Percentiles rank a stretch among this genome's conserved stretches.
Evolutionary conservation across 2,113 vertebrate species (phyloP).

Genomic region (Trogon surrucura): DNA sequence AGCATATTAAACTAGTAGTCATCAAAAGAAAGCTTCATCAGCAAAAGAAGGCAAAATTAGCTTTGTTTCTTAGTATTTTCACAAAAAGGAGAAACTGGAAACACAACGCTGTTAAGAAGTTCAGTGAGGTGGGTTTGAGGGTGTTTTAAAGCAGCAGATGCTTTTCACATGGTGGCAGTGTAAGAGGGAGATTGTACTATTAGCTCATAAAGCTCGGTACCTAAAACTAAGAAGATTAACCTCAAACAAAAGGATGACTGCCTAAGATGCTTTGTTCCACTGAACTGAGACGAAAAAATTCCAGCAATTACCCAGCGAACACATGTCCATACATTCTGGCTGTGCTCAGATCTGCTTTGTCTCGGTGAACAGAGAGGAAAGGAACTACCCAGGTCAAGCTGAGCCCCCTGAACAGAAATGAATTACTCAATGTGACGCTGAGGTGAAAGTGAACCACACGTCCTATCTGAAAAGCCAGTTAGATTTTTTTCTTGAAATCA

Average conservation of each 20-base stretch:
- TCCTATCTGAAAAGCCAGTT: not conserved
- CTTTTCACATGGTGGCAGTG: not conserved
- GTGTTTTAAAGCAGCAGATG: not conserved
- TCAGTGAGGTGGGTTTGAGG: not conserved
- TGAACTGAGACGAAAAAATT: rapidly evolving
- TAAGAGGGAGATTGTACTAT: not conserved
- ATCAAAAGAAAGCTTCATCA: not conserved
- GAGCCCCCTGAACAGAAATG: not conserved
- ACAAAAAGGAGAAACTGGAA: not conserved
- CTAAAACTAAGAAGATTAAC: not conserved
- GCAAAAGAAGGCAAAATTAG: not conserved
- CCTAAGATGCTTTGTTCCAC: not conserved
- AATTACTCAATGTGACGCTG: not conserved
- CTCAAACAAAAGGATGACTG: not conserved
- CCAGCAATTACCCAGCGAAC: not conserved
- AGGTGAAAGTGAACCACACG: not conserved
- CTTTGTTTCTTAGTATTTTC: not conserved
- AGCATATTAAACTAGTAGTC: not conserved
- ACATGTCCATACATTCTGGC: rapidly evolving
- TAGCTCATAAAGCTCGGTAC: not conserved
- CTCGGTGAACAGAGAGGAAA: not conserved
- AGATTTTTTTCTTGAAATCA: not conserved
- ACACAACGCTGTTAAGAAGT: not conserved
- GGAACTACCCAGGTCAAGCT: not conserved
- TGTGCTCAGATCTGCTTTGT: not conserved